Percentiles rank a stretch among this genome's conserved stretches.
Conservation (phyloP, 1,140 invertebrate species). For the Hylyphantes graminicola region DNA sequence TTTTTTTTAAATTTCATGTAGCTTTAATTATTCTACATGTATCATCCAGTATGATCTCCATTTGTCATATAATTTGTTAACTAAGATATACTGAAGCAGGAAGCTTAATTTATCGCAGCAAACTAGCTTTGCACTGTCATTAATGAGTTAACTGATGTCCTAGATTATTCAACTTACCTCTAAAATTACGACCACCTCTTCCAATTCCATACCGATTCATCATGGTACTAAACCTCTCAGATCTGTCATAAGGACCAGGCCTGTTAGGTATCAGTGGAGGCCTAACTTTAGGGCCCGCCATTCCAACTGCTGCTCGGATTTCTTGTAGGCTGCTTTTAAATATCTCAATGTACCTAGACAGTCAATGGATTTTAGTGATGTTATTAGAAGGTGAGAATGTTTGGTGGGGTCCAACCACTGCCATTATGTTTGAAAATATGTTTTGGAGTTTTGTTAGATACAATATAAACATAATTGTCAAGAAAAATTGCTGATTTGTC, state of each 20-base stretch:
- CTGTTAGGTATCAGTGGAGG: slow-evolving; percentile 68
- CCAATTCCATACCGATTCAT: slow-evolving; percentile 70
- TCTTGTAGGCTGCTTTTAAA: slow-evolving; percentile 89
- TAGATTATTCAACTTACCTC: slow-evolving; percentile 38
- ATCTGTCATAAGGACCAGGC: slow-evolving; percentile 85
- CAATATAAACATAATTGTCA: too few species aligned
- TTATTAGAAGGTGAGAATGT: too few species aligned
- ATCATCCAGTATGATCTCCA: too few species aligned
- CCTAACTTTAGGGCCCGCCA: slow-evolving; percentile 70
- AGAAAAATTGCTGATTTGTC: too few species aligned
- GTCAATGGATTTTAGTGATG: background rate
- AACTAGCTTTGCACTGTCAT: too few species aligned
- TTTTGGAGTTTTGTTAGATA: too few species aligned
- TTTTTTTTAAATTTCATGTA: too few species aligned
- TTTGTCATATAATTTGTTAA: background rate
- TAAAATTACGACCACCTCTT: slow-evolving; percentile 66
- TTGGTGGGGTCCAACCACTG: too few species aligned
- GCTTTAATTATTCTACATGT: too few species aligned
- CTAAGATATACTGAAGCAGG: background rate
- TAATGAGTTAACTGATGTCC: too few species aligned
- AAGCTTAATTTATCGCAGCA: too few species aligned
- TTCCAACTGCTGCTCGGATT: slow-evolving; percentile 76
- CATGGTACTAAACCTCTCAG: slow-evolving; percentile 68
- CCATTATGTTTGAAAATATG: too few species aligned
- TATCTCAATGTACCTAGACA: slow-evolving; percentile 90